These are phyloP conservation scores for Tholera decimalis DNA, from an alignment of 2,888 invertebrate species.

Conservation along the genomic window DNA sequence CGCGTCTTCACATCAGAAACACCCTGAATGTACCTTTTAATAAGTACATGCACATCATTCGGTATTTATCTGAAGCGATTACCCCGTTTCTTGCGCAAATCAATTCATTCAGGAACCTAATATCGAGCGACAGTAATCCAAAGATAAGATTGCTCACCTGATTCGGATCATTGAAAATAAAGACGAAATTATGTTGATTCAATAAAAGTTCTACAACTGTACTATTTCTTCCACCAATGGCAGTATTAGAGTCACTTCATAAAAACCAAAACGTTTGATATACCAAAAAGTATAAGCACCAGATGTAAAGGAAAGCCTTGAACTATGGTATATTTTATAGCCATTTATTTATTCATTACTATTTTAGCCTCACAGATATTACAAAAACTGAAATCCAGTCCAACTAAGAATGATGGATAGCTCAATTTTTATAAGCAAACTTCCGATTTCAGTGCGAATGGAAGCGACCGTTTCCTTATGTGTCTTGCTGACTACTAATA, in stretches of 20 bases:
- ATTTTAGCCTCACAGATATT: not conserved
- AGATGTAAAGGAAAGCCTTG: not conserved
- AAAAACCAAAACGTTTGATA: not conserved
- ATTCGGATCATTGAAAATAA: slow-evolving; percentile 43
- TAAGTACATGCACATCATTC: not conserved
- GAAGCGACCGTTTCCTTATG: slow-evolving; percentile 15
- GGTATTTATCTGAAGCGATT: not conserved
- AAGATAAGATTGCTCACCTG: slow-evolving; percentile 41
- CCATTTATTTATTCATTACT: slow-evolving; percentile 29
- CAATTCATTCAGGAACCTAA: slow-evolving; percentile 23
- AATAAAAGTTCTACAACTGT: not conserved
- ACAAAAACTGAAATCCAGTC: not conserved
- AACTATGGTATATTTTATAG: not conserved
- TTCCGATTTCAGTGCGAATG: slow-evolving; percentile 12
- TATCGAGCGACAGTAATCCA: slow-evolving; percentile 9
- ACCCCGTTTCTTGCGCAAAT: not conserved
- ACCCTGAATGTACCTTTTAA: no score
- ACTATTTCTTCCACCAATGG: not conserved
- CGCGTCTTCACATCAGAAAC: no score
- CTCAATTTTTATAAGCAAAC: not conserved
- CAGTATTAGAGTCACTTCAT: slow-evolving; percentile 9
- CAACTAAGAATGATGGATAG: no score
- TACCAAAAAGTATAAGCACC: not conserved
- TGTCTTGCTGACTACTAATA: slow-evolving; percentile 36
- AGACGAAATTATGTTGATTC: slow-evolving; percentile 3